Conservation (phyloP, 2,113 vertebrate species). For the Psammodynastes pulverulentus region DNA sequence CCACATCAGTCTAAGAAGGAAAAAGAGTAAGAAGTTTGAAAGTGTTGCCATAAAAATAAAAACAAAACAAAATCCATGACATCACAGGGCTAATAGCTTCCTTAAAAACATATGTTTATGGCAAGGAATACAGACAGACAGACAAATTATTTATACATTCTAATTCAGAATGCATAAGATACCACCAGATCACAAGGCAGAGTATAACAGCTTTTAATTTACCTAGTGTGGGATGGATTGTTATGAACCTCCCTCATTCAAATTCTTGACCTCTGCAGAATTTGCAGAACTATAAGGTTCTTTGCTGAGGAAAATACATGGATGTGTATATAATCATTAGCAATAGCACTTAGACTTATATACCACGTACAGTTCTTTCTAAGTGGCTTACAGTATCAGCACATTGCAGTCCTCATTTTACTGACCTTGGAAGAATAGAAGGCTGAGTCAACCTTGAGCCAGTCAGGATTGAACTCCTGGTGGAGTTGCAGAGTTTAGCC, state of each 20-base stretch:
- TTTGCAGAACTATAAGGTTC: background rate
- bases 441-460: background rate
- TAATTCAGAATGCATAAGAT: background rate
- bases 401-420: background rate
- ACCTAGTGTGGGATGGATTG: background rate
- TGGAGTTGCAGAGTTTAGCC: background rate
- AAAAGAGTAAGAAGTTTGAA: background rate
- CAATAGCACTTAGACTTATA: too few relatives aligned
- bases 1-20: slow-evolving; percentile 77
- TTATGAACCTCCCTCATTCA: background rate
- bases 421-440: background rate
- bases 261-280: background rate
- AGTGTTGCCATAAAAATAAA: background rate
- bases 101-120: background rate
- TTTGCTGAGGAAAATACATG: background rate
- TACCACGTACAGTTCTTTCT: background rate
- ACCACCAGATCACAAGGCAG: background rate
- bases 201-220: background rate
- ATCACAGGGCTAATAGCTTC: background rate
- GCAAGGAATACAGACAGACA: background rate
- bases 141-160: background rate
- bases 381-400: background rate
- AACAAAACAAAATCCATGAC: background rate
- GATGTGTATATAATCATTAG: background rate
- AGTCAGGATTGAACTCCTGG: background rate